Conservation (phyloP, 2,797 vertebrate genomes). For the Apogon hyalosoma region DNA sequence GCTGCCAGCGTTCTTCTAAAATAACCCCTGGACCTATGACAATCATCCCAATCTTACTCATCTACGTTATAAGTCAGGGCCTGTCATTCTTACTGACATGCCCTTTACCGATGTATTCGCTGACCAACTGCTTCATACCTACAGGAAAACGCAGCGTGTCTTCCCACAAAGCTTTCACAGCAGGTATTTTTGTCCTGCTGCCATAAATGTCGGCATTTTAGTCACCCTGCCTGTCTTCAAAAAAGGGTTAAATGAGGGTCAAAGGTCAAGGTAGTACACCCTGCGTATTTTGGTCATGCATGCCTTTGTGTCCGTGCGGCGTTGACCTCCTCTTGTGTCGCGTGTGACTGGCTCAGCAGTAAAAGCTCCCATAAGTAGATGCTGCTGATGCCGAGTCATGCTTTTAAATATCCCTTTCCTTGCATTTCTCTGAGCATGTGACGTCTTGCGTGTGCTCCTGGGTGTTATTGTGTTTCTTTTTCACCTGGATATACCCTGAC, state of each 20-base stretch:
- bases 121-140: slow-evolving; percentile 37
- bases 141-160: background rate
- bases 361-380: slow-evolving; percentile 24
- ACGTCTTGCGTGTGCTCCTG: background rate
- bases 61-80: slow-evolving; percentile 3
- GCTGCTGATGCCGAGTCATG: slow-evolving; percentile 37
- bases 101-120: slow-evolving; percentile 34
- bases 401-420: slow-evolving; percentile 17
- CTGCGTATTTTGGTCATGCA: background rate
- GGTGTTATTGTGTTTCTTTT: background rate
- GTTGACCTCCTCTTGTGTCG: background rate
- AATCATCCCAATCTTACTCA: slow-evolving; percentile 10
- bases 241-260: slow-evolving; percentile 21
- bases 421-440: slow-evolving; percentile 24
- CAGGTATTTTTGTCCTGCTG: slow-evolving; percentile 20
- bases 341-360: slow-evolving; percentile 29
- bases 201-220: background rate
- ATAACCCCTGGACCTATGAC: slow-evolving; percentile 21
- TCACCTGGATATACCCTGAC: too few species aligned
- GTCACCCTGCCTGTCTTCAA: background rate
- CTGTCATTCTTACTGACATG: slow-evolving; percentile 40
- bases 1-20: slow-evolving; percentile 49
- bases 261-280: slow-evolving; percentile 21
- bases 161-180: background rate
- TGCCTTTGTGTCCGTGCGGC: background rate